Percentiles rank a stretch among this genome's conserved stretches.
Conservation (phyloP, 2,797 vertebrate genomes). For the Anableps anableps region DNA sequence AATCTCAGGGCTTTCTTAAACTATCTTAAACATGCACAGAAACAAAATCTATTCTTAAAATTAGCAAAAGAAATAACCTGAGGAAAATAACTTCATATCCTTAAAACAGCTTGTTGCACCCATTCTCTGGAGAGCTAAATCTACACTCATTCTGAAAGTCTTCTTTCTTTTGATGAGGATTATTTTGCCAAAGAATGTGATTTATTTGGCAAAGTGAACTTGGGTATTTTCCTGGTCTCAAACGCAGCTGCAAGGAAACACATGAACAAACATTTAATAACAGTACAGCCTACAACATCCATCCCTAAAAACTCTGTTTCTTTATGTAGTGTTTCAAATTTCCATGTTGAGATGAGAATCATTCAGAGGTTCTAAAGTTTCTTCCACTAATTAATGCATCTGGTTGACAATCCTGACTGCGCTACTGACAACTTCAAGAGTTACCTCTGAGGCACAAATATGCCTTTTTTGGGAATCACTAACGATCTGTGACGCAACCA, state of each 20-base stretch:
- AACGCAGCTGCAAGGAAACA: background rate
- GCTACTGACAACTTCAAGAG: background rate
- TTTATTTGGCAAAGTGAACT: background rate
- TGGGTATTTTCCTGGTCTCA: background rate
- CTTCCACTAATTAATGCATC: conserved; percentile 1
- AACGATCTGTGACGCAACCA: conserved; percentile 44
- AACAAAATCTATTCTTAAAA: background rate
- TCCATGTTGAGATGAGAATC: background rate
- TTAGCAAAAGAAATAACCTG: background rate
- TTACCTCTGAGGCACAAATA: background rate
- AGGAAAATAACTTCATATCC: background rate
- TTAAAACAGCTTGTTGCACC: background rate
- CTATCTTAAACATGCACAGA: background rate
- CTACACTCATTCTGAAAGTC: background rate
- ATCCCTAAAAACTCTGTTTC: background rate
- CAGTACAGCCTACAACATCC: background rate
- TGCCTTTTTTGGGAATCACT: conserved; percentile 20
- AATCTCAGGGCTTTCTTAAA: background rate
- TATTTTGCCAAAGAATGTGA: conserved; percentile 9
- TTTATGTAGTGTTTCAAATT: background rate
- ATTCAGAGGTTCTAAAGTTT: background rate
- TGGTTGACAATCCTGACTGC: background rate
- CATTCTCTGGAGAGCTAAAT: background rate
- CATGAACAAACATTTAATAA: conserved; percentile 8
- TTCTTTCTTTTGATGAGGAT: background rate